Conservation (phyloP, 2,888 invertebrate genomes). For the Ceriagrion tenellum region DNA sequence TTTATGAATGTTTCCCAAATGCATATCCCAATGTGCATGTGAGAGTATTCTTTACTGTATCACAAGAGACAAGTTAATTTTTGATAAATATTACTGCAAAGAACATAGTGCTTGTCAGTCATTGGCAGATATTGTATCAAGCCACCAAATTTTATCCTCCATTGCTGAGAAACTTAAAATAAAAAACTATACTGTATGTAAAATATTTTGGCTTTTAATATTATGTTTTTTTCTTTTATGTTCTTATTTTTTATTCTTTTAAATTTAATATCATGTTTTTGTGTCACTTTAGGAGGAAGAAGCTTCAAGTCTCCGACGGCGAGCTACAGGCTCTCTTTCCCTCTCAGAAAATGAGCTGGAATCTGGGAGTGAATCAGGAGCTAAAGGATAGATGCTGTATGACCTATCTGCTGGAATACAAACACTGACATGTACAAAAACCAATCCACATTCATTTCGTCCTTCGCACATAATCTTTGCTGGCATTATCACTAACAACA, state of each 20-base stretch:
- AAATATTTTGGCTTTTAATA: background rate
- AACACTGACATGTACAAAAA: background rate
- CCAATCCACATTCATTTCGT: background rate
- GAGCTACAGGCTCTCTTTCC: slow-evolving; percentile 89
- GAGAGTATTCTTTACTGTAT: no score
- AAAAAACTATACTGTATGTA: no score
- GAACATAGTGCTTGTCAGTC: no score
- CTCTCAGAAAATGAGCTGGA: slow-evolving; percentile 91
- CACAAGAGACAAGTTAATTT: no score
- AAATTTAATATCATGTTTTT: background rate
- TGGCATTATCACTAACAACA: background rate
- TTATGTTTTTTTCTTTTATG: background rate
- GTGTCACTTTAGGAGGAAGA: slow-evolving; percentile 35
- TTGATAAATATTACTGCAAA: no score
- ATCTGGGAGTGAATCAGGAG: slow-evolving; percentile 79
- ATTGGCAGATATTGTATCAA: no score
- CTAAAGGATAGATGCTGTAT: background rate
- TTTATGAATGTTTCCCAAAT: no score
- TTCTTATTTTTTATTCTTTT: no score
- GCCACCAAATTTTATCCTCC: no score
- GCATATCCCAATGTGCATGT: no score
- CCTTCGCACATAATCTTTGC: slow-evolving; percentile 24
- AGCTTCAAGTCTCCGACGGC: slow-evolving; percentile 77
- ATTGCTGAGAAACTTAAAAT: no score
- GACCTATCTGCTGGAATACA: background rate